phyloP scores from a whole-genome alignment of 1,140 invertebrate species.

The roundworm (Caenorhabditis elegans) region DNA sequence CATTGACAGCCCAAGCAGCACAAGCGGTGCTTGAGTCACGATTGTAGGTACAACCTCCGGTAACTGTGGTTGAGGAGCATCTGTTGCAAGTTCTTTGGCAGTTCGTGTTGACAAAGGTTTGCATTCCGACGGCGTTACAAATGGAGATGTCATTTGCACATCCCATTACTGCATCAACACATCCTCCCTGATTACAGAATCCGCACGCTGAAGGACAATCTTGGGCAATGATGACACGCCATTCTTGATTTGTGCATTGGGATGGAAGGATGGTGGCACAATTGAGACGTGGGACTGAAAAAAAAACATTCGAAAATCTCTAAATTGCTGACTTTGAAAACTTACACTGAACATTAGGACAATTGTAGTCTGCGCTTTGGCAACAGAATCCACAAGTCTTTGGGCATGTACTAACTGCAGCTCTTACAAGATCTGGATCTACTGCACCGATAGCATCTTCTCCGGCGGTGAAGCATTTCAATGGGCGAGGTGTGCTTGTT shows the following conservation, averaged over 20 bases:
- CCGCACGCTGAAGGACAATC: constrained; percentile 24
- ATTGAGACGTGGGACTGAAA: constrained; percentile 6
- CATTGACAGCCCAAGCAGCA: constrained; percentile 21
- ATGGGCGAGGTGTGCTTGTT: background rate
- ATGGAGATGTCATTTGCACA: constrained; percentile 22
- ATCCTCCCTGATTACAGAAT: constrained; percentile 24
- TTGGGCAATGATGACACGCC: constrained; percentile 16
- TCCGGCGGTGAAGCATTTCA: background rate
- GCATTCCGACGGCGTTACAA: constrained; percentile 6
- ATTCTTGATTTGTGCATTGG: background rate
- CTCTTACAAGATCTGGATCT: background rate
- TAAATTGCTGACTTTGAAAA: background rate
- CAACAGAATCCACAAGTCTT: constrained; percentile 38
- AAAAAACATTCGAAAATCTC: background rate
- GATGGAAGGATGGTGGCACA: background rate
- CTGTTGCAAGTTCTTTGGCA: background rate
- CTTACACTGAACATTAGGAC: constrained; percentile 15
- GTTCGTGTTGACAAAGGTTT: background rate
- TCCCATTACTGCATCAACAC: constrained; percentile 9
- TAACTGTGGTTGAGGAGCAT: background rate
- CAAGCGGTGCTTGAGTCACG: background rate
- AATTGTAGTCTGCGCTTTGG: constrained; percentile 6
- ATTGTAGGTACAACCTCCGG: background rate
- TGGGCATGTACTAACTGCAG: background rate
- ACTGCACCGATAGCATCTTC: background rate